Evolutionary conservation across 2,888 invertebrate genomes (phyloP).

Genomic region (Crepidodera aurea): DNA sequence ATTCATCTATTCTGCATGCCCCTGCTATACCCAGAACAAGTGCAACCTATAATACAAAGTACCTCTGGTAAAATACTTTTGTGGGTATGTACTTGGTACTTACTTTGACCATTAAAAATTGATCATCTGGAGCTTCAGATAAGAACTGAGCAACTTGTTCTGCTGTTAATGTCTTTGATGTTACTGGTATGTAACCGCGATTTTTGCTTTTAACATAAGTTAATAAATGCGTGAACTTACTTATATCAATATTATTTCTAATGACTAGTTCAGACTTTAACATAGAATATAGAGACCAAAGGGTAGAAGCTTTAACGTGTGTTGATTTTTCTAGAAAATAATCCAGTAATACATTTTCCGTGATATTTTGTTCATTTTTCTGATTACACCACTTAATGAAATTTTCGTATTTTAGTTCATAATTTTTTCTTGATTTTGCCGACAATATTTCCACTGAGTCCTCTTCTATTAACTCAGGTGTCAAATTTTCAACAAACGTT

Average conservation of each 20-base stretch:
- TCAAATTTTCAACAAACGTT: neutral
- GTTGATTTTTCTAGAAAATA: constrained; percentile 24
- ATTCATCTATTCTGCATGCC: constrained; percentile 16
- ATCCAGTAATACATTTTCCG: constrained; percentile 8
- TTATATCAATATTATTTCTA: constrained; percentile 25
- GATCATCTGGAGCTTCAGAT: constrained; percentile 18
- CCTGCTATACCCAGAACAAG: constrained; percentile 17
- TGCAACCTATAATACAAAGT: constrained; percentile 15
- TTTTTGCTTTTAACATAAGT: constrained; percentile 27
- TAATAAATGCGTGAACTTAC: constrained; percentile 18
- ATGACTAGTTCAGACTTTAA: constrained; percentile 15
- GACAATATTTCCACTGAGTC: constrained; percentile 10
- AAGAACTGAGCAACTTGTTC: constrained; percentile 18
- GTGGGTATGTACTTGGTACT: constrained; percentile 12
- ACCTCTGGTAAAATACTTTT: no score
- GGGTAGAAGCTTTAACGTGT: constrained; percentile 15
- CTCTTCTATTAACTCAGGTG: neutral
- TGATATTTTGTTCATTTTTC: constrained; percentile 6
- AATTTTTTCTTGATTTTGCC: constrained; percentile 18
- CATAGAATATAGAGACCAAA: constrained; percentile 27
- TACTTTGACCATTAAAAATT: constrained; percentile 19
- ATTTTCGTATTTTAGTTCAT: constrained; percentile 19
- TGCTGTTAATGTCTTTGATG: constrained; percentile 14
- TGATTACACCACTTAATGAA: constrained; percentile 16
- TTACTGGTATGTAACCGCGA: constrained; percentile 21